These are phyloP conservation scores for Oligia fasciuncula DNA, from an alignment of 2,888 invertebrate genomes.

Conservation along the genomic window DNA sequence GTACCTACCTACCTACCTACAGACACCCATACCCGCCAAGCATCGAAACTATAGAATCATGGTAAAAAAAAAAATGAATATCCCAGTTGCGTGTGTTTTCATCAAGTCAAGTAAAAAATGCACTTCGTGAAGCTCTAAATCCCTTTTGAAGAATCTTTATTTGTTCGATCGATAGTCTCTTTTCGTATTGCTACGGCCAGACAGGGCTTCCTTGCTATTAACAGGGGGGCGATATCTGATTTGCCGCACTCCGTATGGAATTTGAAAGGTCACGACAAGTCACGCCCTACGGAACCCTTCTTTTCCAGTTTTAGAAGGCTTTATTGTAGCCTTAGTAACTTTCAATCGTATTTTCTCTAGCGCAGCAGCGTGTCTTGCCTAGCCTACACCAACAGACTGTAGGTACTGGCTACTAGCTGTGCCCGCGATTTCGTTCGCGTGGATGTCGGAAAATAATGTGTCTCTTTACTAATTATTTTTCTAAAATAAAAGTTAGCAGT, in stretches of 20 bases:
- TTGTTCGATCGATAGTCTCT: slow-evolving; percentile 16
- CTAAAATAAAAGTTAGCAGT: background rate
- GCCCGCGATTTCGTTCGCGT: background rate
- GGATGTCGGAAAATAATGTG: background rate
- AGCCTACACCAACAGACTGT: background rate
- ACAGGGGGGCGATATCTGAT: slow-evolving; percentile 52
- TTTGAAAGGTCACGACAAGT: slow-evolving; percentile 54
- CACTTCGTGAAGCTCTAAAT: background rate
- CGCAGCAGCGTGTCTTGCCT: background rate
- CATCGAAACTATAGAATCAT: too few species aligned
- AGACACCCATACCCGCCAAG: too few species aligned
- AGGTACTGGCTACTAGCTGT: background rate
- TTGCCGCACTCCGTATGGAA: slow-evolving; percentile 41
- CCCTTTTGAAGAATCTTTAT: background rate
- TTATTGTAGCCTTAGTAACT: background rate
- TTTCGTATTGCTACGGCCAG: slow-evolving; percentile 9
- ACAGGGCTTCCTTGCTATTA: slow-evolving; percentile 26
- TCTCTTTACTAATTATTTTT: background rate
- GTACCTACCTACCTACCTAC: too few species aligned
- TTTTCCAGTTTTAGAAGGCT: slow-evolving; percentile 23
- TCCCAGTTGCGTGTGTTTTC: background rate
- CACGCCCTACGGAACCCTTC: slow-evolving; percentile 36
- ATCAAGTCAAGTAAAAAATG: background rate
- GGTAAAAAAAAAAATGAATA: too few species aligned
- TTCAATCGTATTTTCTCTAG: slow-evolving; percentile 16